Evolutionary conservation across 2,797 vertebrate genomes (phyloP), one percentile per base, ranked within the genome.

Genomic region (Brachyrhaphis roseni): DNA sequence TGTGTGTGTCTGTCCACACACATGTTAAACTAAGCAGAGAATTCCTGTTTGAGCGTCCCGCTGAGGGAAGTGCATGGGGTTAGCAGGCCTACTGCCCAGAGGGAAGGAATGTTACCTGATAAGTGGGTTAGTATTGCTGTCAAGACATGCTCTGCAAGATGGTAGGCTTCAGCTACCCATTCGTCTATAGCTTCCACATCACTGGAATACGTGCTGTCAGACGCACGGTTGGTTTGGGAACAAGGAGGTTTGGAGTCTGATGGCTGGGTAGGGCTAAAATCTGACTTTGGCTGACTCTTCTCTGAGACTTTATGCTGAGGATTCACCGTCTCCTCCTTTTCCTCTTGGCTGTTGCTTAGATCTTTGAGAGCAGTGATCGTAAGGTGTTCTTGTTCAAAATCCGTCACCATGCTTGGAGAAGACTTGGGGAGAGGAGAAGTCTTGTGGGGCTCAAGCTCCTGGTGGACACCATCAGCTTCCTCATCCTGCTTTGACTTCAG

Each of bases 121-220:
- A 96, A 87, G 94, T 95, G 95, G 87, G 95, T 96, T 96, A 97
- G 95, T 96, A 97, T 93, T 92, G 95, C 93, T 92, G 95, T 94
- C 95, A 97, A 95, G 89, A 95, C 95, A 96, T 96, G 96, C 95
- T 96, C 96, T 86, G 96, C 95, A 83, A 96, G 96, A 91, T 96
- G 94, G 91, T 95, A 96, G 82, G 95, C 95, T 86, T 96, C 95
- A 76, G 95, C 95, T 85, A 96, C 93, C 96, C 93, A 96, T 90
- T 94, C 90, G 86, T 96, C 95, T 81, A 95, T 94, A 87, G 93
- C 91, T 79, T 96, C 95, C 83, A 95, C 93, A 91, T 95, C 95
- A 93, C 91, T 94, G 84, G 93, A 90, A 92, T 94, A 90, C 0
- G 85, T 86, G 82, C 78, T 41, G 85, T 94, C 93, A 8, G 78